Conservation (phyloP, 2,888 invertebrate genomes). For the Mimachlamys varia region DNA sequence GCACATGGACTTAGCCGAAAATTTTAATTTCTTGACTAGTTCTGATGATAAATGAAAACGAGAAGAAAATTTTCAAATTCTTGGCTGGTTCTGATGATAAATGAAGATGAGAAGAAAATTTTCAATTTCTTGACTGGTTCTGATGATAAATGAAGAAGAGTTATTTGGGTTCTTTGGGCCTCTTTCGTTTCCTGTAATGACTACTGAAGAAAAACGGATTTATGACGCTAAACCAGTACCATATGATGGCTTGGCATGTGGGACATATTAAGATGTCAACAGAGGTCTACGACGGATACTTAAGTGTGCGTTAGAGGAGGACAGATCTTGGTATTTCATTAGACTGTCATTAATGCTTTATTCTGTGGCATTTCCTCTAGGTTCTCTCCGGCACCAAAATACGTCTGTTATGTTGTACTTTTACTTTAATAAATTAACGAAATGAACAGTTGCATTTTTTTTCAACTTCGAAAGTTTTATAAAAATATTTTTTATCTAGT, state of each 20-base stretch:
- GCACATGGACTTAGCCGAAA: too few species aligned
- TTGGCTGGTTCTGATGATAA: too few species aligned
- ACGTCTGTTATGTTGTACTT: not conserved
- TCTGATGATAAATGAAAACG: too few species aligned
- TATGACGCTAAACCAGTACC: not conserved
- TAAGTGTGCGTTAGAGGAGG: not conserved
- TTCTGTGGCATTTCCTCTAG: not conserved
- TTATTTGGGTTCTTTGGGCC: too few species aligned
- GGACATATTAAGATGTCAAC: not conserved
- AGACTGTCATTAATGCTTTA: not conserved
- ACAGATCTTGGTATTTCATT: not conserved
- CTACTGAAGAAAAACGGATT: not conserved
- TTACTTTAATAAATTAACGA: not conserved
- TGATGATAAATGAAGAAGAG: too few species aligned
- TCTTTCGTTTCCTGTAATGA: too few species aligned
- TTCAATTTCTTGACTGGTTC: too few species aligned
- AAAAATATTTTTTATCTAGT: not conserved
- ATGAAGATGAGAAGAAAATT: too few species aligned
- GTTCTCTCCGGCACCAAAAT: not conserved
- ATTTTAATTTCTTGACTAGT: too few species aligned
- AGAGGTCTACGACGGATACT: not conserved
- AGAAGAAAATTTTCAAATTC: too few species aligned
- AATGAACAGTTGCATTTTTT: not conserved
- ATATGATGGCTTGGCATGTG: not conserved
- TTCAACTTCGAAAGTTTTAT: not conserved